Base-by-base conservation (phyloP, 2,888 invertebrate species). In the Taenaris catops region DNA sequence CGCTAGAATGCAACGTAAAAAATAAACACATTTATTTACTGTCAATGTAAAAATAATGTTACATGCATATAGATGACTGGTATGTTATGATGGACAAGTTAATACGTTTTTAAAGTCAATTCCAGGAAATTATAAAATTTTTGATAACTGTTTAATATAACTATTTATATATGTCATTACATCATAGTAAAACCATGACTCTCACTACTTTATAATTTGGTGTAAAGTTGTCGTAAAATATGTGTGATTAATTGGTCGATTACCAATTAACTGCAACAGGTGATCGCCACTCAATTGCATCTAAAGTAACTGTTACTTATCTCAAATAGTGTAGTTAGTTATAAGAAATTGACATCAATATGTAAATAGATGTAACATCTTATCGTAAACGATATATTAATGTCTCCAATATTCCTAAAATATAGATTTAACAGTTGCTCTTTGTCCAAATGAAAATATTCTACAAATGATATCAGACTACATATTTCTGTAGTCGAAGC, bases 41-140 rank as follows among this genome's bases (percentile, higher is more conserved):
- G n/a, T n/a, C n/a, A n/a, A n/a, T n/a, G n/a, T n/a, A n/a, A n/a
- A n/a, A n/a, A n/a, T n/a, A n/a, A n/a, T n/a, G n/a, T n/a, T n/a
- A n/a, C n/a, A n/a, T n/a, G n/a, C n/a, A n/a, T n/a, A n/a, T n/a
- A n/a, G 14, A 14, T 14, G 12, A 19, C 20, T 1, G 25, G 19
- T 27, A 18, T 7, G n/a, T n/a, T n/a, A 7, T 12, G 11, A 12
- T 12, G 11, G 23, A 23, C 9, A 19, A 17, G 16, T 11, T 9
- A 20, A 31, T 9, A 25, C 17, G 10, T 27, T 26, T 16, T 9
- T 9, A 10, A 34, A 20, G 37, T 37, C 37, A 37, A 37, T 37
- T 37, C 18, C 26, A 11, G 25, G 11, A 20, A 7, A 19, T 25
- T 29, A 20, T 16, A 21, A 8, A 23, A 19, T 7, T 23, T 18